phyloP scores from a whole-genome alignment of 2,113 vertebrate species.

The Brevimyrus niger region DNA sequence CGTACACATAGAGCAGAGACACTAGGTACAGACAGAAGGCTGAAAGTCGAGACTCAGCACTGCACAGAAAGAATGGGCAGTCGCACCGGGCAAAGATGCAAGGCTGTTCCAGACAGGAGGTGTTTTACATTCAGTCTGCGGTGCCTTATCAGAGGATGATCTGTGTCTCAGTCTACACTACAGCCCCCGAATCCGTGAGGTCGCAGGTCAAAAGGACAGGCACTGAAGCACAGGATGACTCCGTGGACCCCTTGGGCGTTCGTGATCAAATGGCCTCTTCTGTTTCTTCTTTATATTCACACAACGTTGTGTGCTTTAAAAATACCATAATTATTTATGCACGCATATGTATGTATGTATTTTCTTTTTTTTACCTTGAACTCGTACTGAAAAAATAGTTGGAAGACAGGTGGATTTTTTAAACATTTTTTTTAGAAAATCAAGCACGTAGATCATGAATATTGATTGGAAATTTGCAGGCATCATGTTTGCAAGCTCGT shows the following conservation, averaged over 20 bases:
- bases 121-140: background rate
- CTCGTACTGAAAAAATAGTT: background rate
- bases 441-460: background rate
- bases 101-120: background rate
- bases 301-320: background rate
- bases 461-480: background rate
- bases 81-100: background rate
- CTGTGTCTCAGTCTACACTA: background rate
- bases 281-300: background rate
- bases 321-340: background rate
- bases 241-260: background rate
- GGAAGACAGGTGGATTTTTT: background rate
- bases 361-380: background rate
- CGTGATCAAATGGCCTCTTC: background rate
- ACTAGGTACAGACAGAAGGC: background rate
- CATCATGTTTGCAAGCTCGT: background rate
- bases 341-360: background rate
- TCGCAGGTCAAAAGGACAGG: background rate
- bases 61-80: background rate
- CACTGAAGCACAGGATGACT: background rate
- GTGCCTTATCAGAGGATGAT: background rate
- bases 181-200: background rate
- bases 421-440: background rate
- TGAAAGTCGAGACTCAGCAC: background rate
- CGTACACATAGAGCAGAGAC: background rate